phyloP scores from a whole-genome alignment of 2,797 vertebrate species.

The Cyclura pinguis region DNA sequence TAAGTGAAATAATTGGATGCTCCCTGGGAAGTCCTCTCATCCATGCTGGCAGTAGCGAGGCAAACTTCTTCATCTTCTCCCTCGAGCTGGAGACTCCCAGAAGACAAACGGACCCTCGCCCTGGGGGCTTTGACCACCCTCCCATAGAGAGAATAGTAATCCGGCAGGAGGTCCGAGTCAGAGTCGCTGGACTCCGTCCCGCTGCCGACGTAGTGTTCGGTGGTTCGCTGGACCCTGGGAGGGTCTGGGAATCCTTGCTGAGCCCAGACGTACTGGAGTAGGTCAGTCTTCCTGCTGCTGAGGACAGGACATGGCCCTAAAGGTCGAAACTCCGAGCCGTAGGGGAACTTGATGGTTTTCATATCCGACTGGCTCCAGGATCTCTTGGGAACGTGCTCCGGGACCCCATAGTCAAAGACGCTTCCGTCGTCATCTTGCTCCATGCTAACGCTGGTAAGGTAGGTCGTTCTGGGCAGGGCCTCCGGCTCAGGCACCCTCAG shows the following conservation, averaged over 20 bases:
- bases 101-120: constrained; percentile 90
- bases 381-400: constrained; percentile 83
- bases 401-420: constrained; percentile 53
- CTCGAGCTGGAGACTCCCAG: constrained; percentile 92
- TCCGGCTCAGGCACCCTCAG: constrained; percentile 42
- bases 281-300: constrained; percentile 78
- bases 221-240: constrained; percentile 68
- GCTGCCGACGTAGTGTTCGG: constrained; percentile 77
- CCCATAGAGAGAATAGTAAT: constrained; percentile 85
- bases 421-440: constrained; percentile 39
- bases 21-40: constrained; percentile 61
- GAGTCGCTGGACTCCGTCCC: constrained; percentile 91
- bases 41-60: constrained; percentile 24
- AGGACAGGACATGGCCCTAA: constrained; percentile 90
- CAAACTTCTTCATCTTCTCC: constrained; percentile 86
- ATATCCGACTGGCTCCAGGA: constrained; percentile 91
- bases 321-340: constrained; percentile 89
- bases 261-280: constrained; percentile 60
- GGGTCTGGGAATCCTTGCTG: constrained; percentile 75
- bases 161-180: constrained; percentile 88
- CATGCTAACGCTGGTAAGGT: background rate
- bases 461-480: constrained; percentile 29
- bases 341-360: constrained; percentile 84
- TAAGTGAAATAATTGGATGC: constrained; percentile 77
- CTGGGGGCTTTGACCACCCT: constrained; percentile 78